Evolutionary conservation across 2,888 invertebrate genomes (phyloP), one percentile per base, ranked within the genome.

Genomic region (Heteromurus nitidus): DNA sequence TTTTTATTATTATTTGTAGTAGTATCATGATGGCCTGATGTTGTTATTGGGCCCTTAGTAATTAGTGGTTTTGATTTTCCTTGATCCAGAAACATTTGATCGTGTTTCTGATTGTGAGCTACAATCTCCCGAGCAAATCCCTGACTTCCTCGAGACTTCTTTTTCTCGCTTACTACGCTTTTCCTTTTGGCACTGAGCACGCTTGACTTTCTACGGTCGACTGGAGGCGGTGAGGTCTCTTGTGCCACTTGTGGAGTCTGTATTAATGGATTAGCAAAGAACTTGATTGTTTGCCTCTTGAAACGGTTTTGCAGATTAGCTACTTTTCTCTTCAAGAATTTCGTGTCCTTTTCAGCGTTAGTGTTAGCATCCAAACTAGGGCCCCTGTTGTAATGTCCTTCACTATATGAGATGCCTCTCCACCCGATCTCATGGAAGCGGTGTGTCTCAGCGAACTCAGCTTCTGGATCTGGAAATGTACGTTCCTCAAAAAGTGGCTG

Each of bases 401-500:
- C 30, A 28, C 1, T 0, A 30, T 60, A 60, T 3, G 47, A 62
- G 1, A 20, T 13, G 16, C 60, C 16, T 18, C 62, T n/a, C 18
- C 28, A 42, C 0, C 1, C 20, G 2, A 60, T 24, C 13, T 60
- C 60, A 50, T 60, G 60, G n/a, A 26, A 60, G 3, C 60, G 30
- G n/a, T 16, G 50, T 50, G 50, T 50, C 5, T 50, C 50, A 50
- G 5, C 50, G 50, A 50, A 50, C 7, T 7, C 18, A 11, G 9
- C n/a, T 18, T 7, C 50, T 11, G 9, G 50, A 50, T 5, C 24
- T 67, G 24, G 16, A 30, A 16, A 1, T 24, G 74, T 74, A 2
- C 42, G 31, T 24, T 74, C 64, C 26, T 74, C 74, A 65, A 74
- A 74, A 1, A 74, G 18, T 0, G 74, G 74, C 13, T 53, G 74